These are phyloP conservation scores for Mimumesa dahlbomi DNA, from an alignment of 2,888 invertebrate genomes.

Conservation along the genomic window DNA sequence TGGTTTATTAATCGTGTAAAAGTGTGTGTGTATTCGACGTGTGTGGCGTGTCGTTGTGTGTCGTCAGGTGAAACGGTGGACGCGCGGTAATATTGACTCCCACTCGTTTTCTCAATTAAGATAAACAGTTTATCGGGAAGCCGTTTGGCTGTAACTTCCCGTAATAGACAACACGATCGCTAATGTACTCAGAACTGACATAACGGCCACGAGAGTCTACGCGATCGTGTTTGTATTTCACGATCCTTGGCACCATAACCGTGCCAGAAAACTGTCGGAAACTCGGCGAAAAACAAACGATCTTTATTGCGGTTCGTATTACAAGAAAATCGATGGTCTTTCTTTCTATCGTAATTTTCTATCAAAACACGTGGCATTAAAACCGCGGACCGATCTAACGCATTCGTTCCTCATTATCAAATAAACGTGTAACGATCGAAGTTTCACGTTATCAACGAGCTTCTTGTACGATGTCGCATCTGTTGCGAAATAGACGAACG, in stretches of 20 bases:
- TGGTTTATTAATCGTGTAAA: slow-evolving; percentile 7
- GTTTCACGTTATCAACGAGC: too few relatives aligned
- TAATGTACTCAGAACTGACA: slow-evolving; percentile 6
- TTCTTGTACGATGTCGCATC: too few relatives aligned
- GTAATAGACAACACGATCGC: not conserved
- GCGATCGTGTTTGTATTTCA: not conserved
- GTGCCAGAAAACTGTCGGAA: slow-evolving; percentile 41
- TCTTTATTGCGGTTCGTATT: slow-evolving; percentile 30
- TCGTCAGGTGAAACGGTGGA: not conserved
- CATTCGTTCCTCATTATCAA: too few relatives aligned
- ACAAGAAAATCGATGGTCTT: slow-evolving; percentile 36
- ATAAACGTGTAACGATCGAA: too few relatives aligned
- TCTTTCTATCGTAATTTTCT: slow-evolving; percentile 31
- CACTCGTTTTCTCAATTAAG: slow-evolving; percentile 2
- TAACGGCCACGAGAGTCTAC: not conserved
- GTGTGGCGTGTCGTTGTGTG: not conserved
- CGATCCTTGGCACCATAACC: slow-evolving; percentile 3
- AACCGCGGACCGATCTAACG: slow-evolving; percentile 46
- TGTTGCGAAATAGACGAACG: too few relatives aligned
- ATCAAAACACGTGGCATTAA: slow-evolving; percentile 60
- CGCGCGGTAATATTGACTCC: not conserved
- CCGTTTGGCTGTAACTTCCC: slow-evolving; percentile 9
- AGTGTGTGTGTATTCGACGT: not conserved
- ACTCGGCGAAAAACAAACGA: slow-evolving; percentile 36
- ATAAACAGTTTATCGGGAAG: slow-evolving; percentile 25